These are phyloP conservation scores for Thamnophis elegans DNA, from an alignment of 2,797 vertebrate species.

Conservation along the genomic window DNA sequence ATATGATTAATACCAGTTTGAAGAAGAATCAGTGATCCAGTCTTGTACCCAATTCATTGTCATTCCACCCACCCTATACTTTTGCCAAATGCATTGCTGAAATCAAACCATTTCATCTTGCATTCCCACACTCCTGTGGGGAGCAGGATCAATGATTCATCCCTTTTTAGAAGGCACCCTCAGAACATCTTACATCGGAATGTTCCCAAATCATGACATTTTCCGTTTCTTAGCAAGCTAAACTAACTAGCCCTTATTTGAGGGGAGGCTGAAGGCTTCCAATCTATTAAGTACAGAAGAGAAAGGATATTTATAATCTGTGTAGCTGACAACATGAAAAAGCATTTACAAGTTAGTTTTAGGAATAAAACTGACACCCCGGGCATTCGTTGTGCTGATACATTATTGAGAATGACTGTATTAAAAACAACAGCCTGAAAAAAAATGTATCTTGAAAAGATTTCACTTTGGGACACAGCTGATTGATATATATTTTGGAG, in stretches of 20 bases:
- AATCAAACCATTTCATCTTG: background rate
- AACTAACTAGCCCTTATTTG: background rate
- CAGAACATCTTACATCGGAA: background rate
- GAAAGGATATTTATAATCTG: constrained; percentile 21
- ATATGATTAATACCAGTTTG: background rate
- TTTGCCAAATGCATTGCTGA: background rate
- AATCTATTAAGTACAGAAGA: constrained; percentile 13
- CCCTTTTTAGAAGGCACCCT: background rate
- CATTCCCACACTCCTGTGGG: background rate
- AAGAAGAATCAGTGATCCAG: background rate
- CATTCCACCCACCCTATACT: background rate
- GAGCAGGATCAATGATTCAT: background rate
- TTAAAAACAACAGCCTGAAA: constrained; percentile 26
- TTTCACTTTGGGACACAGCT: background rate
- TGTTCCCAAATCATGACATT: background rate
- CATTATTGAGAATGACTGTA: constrained; percentile 22
- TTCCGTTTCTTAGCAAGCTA: background rate
- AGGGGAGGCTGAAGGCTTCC: background rate
- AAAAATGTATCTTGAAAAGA: constrained; percentile 18
- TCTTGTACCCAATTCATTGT: background rate
- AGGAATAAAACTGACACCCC: constrained; percentile 14
- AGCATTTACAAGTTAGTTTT: constrained; percentile 4
- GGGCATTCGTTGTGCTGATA: constrained; percentile 1
- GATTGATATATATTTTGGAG: background rate
- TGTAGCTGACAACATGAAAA: background rate